Evolutionary conservation across 2,113 vertebrate genomes (phyloP).

Genomic region (rat (Rattus norvegicus)): DNA sequence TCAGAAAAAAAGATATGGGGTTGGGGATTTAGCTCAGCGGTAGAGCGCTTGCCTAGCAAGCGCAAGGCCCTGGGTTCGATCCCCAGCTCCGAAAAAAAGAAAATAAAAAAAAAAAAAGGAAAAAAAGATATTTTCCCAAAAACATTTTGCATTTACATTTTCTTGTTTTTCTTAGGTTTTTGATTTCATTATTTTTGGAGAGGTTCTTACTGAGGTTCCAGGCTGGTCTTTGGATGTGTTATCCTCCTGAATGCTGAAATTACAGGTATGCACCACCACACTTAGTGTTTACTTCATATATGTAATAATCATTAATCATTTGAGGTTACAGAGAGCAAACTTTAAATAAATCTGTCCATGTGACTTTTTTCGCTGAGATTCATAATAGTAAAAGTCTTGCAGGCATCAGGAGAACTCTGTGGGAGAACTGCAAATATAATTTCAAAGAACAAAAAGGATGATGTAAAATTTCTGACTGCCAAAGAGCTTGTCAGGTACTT

Average conservation of each 20-base stretch:
- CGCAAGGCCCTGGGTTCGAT: too few relatives aligned
- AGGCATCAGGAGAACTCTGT: constrained; percentile 15
- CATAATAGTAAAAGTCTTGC: not conserved
- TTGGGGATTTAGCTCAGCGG: too few relatives aligned
- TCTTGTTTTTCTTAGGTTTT: not conserved
- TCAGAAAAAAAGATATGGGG: too few relatives aligned
- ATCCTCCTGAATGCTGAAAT: not conserved
- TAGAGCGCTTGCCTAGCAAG: too few relatives aligned
- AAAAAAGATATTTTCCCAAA: not conserved
- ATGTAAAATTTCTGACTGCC: constrained; percentile 58
- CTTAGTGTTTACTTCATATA: not conserved
- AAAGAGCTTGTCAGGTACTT: constrained; percentile 51
- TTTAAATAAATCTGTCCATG: not conserved
- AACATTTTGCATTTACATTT: not conserved
- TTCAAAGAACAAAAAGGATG: constrained; percentile 25
- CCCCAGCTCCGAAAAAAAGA: too few relatives aligned
- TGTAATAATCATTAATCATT: constrained; percentile 31
- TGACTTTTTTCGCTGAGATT: not conserved
- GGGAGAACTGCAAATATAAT: constrained; percentile 57
- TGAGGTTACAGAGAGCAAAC: not conserved
- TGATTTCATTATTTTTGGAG: not conserved
- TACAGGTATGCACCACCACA: not conserved
- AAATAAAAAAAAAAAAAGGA: too few relatives aligned
- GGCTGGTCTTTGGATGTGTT: not conserved
- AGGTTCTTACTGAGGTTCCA: not conserved